Evolutionary conservation across 2,113 vertebrate genomes (phyloP).

Genomic region (Clarias magur): DNA sequence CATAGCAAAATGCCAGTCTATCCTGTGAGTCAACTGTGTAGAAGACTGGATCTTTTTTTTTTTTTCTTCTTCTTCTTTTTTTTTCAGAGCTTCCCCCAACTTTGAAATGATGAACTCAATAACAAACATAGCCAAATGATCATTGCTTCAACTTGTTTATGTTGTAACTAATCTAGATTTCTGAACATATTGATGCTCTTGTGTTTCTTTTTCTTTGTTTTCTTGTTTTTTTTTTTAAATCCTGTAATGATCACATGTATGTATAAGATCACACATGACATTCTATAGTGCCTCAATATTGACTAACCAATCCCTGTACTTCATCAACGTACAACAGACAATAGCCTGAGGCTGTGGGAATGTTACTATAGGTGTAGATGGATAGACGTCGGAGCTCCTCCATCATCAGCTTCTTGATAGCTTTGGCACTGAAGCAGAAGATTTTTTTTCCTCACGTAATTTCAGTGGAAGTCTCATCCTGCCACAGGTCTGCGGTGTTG

Average conservation of each 20-base stretch:
- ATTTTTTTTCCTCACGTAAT: slow-evolving; percentile 8
- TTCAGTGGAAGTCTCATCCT: not conserved
- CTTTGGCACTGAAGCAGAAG: slow-evolving; percentile 41
- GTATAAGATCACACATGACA: not conserved
- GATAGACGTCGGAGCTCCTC: slow-evolving; percentile 52
- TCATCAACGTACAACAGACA: slow-evolving; percentile 44
- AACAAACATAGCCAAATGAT: not conserved
- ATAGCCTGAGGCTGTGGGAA: slow-evolving; percentile 51
- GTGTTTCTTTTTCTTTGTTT: too few species aligned
- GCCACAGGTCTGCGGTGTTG: slow-evolving; percentile 50
- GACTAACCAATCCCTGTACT: slow-evolving; percentile 51
- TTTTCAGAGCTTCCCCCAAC: not conserved
- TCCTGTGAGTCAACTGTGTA: not conserved
- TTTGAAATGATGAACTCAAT: not conserved
- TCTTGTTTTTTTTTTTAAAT: too few species aligned
- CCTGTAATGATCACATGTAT: too few species aligned
- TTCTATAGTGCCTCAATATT: slow-evolving; percentile 33
- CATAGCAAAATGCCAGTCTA: not conserved
- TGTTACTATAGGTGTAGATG: slow-evolving; percentile 62
- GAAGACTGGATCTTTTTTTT: not conserved
- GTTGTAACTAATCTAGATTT: not conserved
- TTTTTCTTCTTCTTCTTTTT: not conserved
- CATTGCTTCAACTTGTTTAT: not conserved
- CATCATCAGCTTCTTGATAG: slow-evolving; percentile 21
- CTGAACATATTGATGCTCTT: not conserved